phyloP scores from a whole-genome alignment of 2,888 invertebrate genomes.

The Drosophila testacea region DNA sequence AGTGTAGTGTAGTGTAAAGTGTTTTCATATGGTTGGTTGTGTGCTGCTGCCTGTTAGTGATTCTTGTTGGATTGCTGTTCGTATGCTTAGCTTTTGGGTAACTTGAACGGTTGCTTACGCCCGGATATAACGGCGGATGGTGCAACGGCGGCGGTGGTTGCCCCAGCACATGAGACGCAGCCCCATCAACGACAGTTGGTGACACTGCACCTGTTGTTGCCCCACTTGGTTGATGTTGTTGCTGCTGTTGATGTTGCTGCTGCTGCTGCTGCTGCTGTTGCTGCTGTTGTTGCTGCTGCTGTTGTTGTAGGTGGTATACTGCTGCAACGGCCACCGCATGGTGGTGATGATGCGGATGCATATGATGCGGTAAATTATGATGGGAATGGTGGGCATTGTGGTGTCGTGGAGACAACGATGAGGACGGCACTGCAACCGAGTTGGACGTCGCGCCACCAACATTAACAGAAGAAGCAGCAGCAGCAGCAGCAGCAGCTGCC shows the following conservation, averaged over 20 bases:
- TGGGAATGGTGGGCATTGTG: conserved; percentile 69
- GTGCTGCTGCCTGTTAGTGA: conserved; percentile 35
- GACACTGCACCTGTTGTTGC: conserved; percentile 52
- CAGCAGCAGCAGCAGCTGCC: conserved; percentile 17
- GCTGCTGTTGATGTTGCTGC: conserved; percentile 51
- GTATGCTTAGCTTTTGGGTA: conserved; percentile 51
- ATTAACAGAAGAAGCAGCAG: conserved; percentile 6
- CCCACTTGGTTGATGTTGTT: conserved; percentile 49
- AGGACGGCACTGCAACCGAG: conserved; percentile 39
- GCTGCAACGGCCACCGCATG: conserved; percentile 69
- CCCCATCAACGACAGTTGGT: conserved; percentile 34
- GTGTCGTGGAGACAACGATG: conserved; percentile 57
- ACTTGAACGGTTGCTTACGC: conserved; percentile 81
- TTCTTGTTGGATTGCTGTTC: conserved; percentile 20
- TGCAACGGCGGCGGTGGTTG: conserved; percentile 66
- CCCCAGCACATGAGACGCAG: conserved; percentile 34
- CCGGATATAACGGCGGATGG: conserved; percentile 84
- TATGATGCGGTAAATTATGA: conserved; percentile 64
- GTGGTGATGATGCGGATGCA: conserved; percentile 67
- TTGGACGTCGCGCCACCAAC: conserved; percentile 23
- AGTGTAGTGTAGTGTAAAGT: background rate
- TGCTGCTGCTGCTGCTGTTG: conserved; percentile 54
- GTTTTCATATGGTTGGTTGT: conserved; percentile 3
- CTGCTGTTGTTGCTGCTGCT: conserved; percentile 54
- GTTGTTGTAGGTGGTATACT: conserved; percentile 70